A percentile compares a stretch with the other conserved stretches of the same genome.
phyloP scores from a whole-genome alignment of 1,140 invertebrate species.

The Sitobion miscanthi region DNA sequence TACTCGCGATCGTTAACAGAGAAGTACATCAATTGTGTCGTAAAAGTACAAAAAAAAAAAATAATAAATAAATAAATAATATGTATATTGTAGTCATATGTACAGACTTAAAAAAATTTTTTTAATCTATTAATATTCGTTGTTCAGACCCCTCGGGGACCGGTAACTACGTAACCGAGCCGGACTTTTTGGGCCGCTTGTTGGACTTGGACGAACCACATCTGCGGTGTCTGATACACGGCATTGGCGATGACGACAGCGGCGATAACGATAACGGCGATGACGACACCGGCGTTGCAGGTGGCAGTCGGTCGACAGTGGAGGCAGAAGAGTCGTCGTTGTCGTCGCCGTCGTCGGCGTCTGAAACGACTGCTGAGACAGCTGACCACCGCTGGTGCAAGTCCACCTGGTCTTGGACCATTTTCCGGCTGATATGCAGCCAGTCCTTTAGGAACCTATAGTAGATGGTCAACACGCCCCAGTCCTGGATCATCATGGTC shows the following conservation, averaged over 20 bases:
- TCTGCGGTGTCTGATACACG: not conserved
- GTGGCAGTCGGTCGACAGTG: not conserved
- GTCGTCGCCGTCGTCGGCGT: not conserved
- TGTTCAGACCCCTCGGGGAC: not conserved
- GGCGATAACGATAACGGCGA: not conserved
- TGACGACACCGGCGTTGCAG: not conserved
- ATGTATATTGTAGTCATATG: not conserved
- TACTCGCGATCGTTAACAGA: not conserved
- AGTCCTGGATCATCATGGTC: slow-evolving; percentile 64
- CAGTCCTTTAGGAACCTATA: slow-evolving; percentile 64
- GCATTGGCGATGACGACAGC: not conserved
- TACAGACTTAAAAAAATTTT: not conserved
- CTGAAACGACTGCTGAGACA: not conserved
- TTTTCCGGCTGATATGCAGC: slow-evolving; percentile 62
- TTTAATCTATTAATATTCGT: not conserved
- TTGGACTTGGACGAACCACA: not conserved
- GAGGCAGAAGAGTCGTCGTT: not conserved
- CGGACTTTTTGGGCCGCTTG: not conserved
- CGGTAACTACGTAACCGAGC: not conserved
- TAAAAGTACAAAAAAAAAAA: not conserved
- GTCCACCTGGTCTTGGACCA: slow-evolving; percentile 47
- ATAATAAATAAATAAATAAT: not conserved
- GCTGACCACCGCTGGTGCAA: not conserved
- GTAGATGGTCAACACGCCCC: slow-evolving; percentile 64
- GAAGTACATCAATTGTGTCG: not conserved